Evolutionary conservation across 1,140 invertebrate genomes (phyloP).

Genomic region (Sitobion miscanthi): DNA sequence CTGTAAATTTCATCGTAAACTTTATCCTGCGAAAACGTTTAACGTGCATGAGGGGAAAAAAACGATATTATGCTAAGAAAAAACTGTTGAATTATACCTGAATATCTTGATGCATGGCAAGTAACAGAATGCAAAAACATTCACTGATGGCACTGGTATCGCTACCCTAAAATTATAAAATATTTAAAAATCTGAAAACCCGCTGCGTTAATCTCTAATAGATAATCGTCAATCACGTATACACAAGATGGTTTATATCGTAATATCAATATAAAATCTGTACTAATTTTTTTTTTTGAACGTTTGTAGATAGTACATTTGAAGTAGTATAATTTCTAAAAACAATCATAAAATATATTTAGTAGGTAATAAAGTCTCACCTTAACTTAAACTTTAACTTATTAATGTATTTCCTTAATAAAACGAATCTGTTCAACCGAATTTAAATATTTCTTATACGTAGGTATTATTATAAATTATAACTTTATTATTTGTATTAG

Average conservation of each 20-base stretch:
- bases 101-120: slow-evolving; percentile 69
- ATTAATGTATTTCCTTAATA: too few species aligned
- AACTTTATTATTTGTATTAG: too few species aligned
- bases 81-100: slow-evolving; percentile 62
- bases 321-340: too few species aligned
- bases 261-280: background rate
- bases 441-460: too few species aligned
- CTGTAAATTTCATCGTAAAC: slow-evolving; percentile 59
- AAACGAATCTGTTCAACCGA: too few species aligned
- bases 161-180: slow-evolving; percentile 67
- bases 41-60: background rate
- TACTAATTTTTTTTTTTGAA: background rate
- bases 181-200: background rate
- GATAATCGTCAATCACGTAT: background rate
- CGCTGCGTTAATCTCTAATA: too few species aligned
- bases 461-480: too few species aligned
- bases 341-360: too few species aligned
- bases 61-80: background rate
- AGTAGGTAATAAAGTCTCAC: too few species aligned
- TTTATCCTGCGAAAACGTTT: slow-evolving; percentile 53
- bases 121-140: slow-evolving; percentile 64
- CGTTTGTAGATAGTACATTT: too few species aligned
- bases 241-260: background rate
- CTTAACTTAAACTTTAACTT: too few species aligned
- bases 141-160: slow-evolving; percentile 69